Base-by-base conservation (phyloP, 2,113 vertebrate genomes). In the Pterocles burchelli region DNA sequence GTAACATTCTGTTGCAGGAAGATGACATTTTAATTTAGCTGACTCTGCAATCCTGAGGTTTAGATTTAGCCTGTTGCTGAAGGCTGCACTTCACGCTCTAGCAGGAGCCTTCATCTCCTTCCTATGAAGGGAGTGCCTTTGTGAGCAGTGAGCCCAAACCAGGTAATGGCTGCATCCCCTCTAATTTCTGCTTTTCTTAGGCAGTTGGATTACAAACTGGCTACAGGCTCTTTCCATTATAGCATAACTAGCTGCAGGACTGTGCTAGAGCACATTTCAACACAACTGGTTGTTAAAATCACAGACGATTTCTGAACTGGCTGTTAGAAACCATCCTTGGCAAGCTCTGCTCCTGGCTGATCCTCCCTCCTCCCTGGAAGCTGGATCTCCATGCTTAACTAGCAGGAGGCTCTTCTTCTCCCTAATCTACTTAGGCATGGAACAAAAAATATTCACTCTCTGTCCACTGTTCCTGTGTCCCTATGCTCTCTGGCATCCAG, bases 1-100 rank as follows among this genome's bases (percentile, higher is more conserved):
- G 85, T 61, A 70, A 93, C 68, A 77, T 57, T 67, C 85, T 38
- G 67, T 62, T 88, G 80, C 79, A 73, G n/a, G 77, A 76, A 77
- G 82, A 85, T 83, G 86, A 91, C 91, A 96, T 93, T 92, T 97
- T 91, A 89, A 93, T 95, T 86, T 75, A 92, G 92, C 94, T 88
- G 67, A 92, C n/a, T 67, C 61, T 51, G 81, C 78, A 91, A 0
- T 88, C 41, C 28, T 33, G 46, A 85, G 87, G 24, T 57, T 88
- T 91, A 24, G 68, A 72, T 58, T 68, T 46, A 57, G 58, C 57
- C 76, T 90, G 57, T 80, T 95, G 90, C 71, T 88, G 82, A 72
- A 73, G 65, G 16, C 13, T 34, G 59, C 21, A 62, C 43, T 33
- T 73, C 59, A 11, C 0, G 2, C 54, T 61, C 20, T 36, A 66